A percentile compares a stretch with the other conserved stretches of the same genome.
Conservation (phyloP, 1,140 invertebrate genomes). For the Trissolcus basalis region DNA sequence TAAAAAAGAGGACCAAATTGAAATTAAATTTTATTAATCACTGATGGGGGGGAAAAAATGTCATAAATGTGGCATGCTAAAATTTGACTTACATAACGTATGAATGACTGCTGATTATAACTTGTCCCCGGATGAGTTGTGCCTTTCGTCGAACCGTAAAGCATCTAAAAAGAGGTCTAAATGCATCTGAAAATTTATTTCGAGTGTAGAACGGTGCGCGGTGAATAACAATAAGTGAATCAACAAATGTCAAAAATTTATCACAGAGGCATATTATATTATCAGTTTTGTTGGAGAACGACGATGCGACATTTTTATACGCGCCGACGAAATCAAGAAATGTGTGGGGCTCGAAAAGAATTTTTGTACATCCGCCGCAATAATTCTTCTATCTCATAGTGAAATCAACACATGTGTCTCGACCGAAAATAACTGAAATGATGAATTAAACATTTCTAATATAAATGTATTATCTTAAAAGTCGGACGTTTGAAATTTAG, state of each 20-base stretch:
- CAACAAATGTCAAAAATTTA: constrained; percentile 31
- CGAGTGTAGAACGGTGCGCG: constrained; percentile 12
- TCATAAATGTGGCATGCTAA: no score
- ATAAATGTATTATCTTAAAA: constrained; percentile 19
- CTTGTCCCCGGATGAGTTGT: no score
- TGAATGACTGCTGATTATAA: no score
- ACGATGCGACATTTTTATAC: constrained; percentile 3
- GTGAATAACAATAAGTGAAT: constrained; percentile 43
- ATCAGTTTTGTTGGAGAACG: constrained; percentile 34
- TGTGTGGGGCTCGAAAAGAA: no score
- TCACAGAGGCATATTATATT: constrained; percentile 32
- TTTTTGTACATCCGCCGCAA: not conserved
- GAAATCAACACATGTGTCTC: constrained; percentile 33
- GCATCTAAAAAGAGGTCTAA: constrained; percentile 15
- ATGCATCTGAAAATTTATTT: constrained; percentile 22
- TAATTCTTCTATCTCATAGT: constrained; percentile 19
- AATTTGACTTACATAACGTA: no score
- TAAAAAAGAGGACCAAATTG: no score
- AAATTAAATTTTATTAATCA: no score
- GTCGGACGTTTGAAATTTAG: constrained; percentile 30
- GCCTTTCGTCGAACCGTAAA: constrained; percentile 19
- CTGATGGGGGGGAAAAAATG: no score
- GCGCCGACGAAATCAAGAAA: no score
- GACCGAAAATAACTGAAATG: constrained; percentile 27
- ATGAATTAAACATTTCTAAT: constrained; percentile 49